Conservation (phyloP, 2,797 vertebrate genomes). For the Dendrocincla tyrannina region DNA sequence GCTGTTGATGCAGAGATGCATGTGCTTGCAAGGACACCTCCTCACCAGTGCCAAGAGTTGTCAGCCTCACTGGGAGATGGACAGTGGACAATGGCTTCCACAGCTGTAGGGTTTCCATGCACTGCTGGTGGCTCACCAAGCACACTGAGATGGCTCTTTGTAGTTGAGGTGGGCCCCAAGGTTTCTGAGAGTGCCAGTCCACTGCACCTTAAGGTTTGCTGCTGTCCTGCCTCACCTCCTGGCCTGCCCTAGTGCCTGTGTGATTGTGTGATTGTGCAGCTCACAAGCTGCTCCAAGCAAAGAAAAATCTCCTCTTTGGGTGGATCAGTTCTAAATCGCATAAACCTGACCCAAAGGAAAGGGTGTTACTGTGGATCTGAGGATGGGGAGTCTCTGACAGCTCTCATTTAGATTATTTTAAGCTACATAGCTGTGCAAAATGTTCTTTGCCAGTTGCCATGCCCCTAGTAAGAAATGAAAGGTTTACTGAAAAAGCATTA, state of each 20-base stretch:
- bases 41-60: neutral
- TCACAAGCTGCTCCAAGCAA: neutral
- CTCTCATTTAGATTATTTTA: neutral
- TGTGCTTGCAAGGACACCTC: neutral
- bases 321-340: neutral
- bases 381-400: neutral
- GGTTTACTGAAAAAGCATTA: neutral
- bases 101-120: neutral
- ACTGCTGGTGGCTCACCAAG: neutral
- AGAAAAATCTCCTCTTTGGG: neutral
- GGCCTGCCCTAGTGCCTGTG: neutral
- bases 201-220: neutral
- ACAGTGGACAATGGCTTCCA: neutral
- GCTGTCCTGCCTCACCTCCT: neutral
- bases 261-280: neutral
- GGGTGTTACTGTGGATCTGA: neutral
- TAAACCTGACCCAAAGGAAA: neutral
- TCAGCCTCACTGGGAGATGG: neutral
- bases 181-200: neutral
- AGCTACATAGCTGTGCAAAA: neutral
- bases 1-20: neutral
- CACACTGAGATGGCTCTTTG: accelerated
- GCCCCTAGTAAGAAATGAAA: neutral
- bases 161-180: neutral
- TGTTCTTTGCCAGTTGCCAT: neutral